Evolutionary conservation across 2,888 invertebrate species (phyloP), one percentile per base, ranked within the genome.

Genomic region (Protonemura montana): DNA sequence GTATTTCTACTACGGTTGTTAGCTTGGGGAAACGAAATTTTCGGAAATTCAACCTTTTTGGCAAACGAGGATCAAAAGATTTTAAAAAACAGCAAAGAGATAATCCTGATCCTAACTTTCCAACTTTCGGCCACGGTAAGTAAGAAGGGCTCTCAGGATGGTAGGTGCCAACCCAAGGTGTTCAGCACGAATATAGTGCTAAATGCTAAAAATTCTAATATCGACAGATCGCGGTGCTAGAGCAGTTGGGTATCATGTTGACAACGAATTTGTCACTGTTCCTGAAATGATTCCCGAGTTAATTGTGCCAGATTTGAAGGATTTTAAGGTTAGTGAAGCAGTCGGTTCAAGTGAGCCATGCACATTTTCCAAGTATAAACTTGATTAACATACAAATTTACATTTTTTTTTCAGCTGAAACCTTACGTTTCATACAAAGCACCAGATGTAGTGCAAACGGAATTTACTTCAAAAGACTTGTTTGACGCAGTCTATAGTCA

Each of bases 381-480:
- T 35, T 35, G 35, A 10, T 6, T 35, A 35, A 35, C 10, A 35
- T 35, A 6, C 5, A 35, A 35, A 27, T 3, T 13, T 81, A n/a
- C 5, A 30, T 88, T 88, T 88, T 87, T 89, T 88, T 92, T 93
- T 85, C 90, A 95, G 92, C 92, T 99, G 27, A 98, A 97, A 91
- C 98, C 99, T 0, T 99, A 99, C 89, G 99, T 99, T 0, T 97
- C 98, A 0, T 99, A 99, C 91, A 94, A 94, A 91, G 93, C 94
- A 0, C 93, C 94, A 1, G 95, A 97, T 87, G 94, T 98, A 0
- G 91, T 93, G 16, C 97, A 98, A 90, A 93, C 95, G 0, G 95
- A 96, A 91, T 97, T 98, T 89, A 98, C 97, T 0, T 93, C 98
- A 0, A 91, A 96, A 90, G 95, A 97, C 91, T 92, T 98, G 82